These are phyloP conservation scores for Aplocera efformata DNA, from an alignment of 2,888 invertebrate species.

Conservation along the genomic window DNA sequence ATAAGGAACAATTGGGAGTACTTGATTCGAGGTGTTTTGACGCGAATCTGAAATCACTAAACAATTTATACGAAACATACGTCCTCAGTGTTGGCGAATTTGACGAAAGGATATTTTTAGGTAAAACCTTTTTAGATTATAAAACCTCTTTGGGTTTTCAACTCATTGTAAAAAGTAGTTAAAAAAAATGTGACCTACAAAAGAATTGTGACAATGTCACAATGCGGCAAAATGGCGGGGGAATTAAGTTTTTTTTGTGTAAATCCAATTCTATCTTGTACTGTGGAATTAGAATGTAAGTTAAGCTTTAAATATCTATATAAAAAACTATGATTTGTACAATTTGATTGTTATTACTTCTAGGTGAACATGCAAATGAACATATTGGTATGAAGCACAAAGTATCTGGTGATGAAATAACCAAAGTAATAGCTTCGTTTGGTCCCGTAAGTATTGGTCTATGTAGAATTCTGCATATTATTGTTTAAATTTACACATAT, in stretches of 20 bases:
- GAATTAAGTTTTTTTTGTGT: conserved; percentile 41
- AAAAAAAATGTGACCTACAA: too few species aligned
- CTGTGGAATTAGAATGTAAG: conserved; percentile 42
- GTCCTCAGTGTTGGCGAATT: conserved; percentile 95
- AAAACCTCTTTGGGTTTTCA: conserved; percentile 11
- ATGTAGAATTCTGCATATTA: background rate
- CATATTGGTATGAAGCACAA: conserved; percentile 61
- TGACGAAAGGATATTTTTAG: conserved; percentile 97
- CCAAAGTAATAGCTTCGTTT: conserved; percentile 69
- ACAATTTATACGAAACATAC: conserved; percentile 93
- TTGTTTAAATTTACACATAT: too few species aligned
- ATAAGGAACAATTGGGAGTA: conserved; percentile 84
- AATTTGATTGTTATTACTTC: conserved; percentile 28
- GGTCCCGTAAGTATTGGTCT: conserved; percentile 71
- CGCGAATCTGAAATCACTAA: conserved; percentile 90
- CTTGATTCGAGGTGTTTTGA: conserved; percentile 91
- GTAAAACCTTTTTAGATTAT: conserved; percentile 68
- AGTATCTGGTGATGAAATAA: conserved; percentile 67
- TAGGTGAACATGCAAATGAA: conserved; percentile 74
- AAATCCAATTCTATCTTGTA: conserved; percentile 46
- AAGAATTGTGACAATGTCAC: too few species aligned
- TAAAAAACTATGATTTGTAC: too few species aligned
- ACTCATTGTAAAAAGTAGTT: too few species aligned
- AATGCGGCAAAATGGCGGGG: conserved; percentile 1
- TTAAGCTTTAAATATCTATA: conserved; percentile 1